Evolutionary conservation across 2,113 vertebrate species (phyloP), one percentile per base, ranked within the genome.

Genomic region (Tenrec ecaudatus): DNA sequence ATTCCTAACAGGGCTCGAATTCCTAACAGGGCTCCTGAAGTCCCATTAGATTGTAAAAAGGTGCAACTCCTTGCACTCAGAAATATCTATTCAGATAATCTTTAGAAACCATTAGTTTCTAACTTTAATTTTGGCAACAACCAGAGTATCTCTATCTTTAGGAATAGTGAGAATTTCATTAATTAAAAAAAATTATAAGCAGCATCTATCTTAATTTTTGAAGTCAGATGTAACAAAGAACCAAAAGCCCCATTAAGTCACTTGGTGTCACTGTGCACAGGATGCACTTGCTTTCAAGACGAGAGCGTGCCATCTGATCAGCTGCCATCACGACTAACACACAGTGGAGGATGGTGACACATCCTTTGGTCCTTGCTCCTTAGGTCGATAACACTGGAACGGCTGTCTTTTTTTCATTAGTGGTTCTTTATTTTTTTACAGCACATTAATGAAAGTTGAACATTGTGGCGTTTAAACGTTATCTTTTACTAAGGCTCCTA

Each of bases 401-500:
- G 10, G 40, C 38, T 22, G 23, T 68, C 69, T 33, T 9, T 23
- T 12, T 27, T 25, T 92, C 47, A 38, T 29, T n/a, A 43, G 27
- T 68, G 64, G 68, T 38, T 27, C 69, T 57, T 23, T 43, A 43
- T 88, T 83, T 88, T 86, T 76, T 62, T 68, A 40, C 0, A 58
- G 7, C 47, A 27, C 8, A 83, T 60, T 84, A 81, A 93, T 17
- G 87, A 87, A 95, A 78, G 53, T 9, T 77, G 38, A 95, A 22
- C 87, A 68, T 8, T 31, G 66, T 31, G 25, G 7, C 57, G 31
- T 86, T 87, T 95, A 83, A 40, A 82, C 57, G 33, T 20, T 69
- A 71, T 84, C 66, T 93, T 83, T 92, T 89, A 77, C 47, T 79
- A 91, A 91, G 47, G 29, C 76, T 76, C 75, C 25, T 38, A 73